Percentiles rank a stretch among this genome's conserved stretches.
Conservation (phyloP, 2,888 invertebrate species). For the Caenorhabditis doughertyi region DNA sequence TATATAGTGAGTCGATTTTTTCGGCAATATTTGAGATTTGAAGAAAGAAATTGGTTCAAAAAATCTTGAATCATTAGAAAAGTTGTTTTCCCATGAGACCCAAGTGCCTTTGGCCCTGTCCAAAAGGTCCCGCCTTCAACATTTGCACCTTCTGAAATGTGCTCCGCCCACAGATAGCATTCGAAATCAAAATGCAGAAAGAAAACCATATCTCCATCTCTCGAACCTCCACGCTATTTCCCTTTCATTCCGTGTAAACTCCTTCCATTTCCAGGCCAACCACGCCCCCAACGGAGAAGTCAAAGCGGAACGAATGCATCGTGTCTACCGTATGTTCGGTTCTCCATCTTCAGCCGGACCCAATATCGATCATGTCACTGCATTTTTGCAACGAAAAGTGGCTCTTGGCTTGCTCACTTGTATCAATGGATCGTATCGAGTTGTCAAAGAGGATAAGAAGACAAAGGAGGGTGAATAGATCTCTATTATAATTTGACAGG, state of each 20-base stretch:
- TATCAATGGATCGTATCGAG: conserved; percentile 76
- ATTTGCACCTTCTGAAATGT: too few relatives aligned
- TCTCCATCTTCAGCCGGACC: conserved; percentile 71
- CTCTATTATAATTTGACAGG: not conserved
- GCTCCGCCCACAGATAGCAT: too few relatives aligned
- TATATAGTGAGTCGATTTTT: conserved; percentile 65
- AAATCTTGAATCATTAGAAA: not conserved
- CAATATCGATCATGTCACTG: conserved; percentile 75
- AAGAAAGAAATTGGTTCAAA: not conserved
- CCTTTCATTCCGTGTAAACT: too few relatives aligned
- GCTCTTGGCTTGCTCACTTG: conserved; percentile 75
- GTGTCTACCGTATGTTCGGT: conserved; percentile 78
- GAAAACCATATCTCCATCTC: too few relatives aligned
- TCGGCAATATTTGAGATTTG: conserved; percentile 16
- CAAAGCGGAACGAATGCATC: conserved; percentile 75
- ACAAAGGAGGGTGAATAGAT: not conserved
- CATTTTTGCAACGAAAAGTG: conserved; percentile 80
- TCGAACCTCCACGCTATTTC: too few relatives aligned
- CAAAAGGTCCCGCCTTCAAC: too few relatives aligned
- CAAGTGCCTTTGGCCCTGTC: too few relatives aligned
- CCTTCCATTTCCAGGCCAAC: too few relatives aligned
- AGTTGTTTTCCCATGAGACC: too few relatives aligned
- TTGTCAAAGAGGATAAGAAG: conserved; percentile 41
- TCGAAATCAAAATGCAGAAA: too few relatives aligned
- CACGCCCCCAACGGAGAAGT: conserved; percentile 72